Conservation (phyloP, 2,113 vertebrate genomes). For the Brachionichthys hirsutus region DNA sequence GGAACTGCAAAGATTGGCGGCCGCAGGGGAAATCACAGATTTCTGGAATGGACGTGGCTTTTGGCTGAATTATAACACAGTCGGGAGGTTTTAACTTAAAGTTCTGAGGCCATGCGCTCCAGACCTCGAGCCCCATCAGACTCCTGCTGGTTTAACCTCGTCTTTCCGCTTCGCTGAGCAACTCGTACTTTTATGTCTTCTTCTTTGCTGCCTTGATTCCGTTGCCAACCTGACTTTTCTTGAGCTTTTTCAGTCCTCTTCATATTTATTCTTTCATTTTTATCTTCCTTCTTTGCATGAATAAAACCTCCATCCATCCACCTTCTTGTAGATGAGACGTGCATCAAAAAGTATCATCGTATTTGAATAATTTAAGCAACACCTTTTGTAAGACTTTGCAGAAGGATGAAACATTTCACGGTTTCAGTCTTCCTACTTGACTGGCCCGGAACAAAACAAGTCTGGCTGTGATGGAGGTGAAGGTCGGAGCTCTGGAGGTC, state of each 20-base stretch:
- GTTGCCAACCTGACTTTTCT: constrained; percentile 9
- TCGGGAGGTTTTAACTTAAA: constrained; percentile 28
- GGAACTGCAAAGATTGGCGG: not conserved
- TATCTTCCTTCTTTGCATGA: too few species aligned
- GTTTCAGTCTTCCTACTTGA: constrained; percentile 8
- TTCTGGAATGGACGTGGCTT: constrained; percentile 11
- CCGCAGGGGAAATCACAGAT: constrained; percentile 28
- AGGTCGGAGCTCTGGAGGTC: constrained; percentile 33
- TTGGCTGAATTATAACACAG: constrained; percentile 17
- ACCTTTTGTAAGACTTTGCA: constrained; percentile 18
- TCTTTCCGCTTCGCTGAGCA: constrained; percentile 1
- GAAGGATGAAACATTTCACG: constrained; percentile 18
- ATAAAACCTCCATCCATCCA: too few species aligned
- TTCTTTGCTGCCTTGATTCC: not conserved
- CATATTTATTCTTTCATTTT: too few species aligned
- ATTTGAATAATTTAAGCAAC: constrained; percentile 12
- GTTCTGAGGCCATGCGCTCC: constrained; percentile 12
- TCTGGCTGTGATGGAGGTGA: constrained; percentile 30
- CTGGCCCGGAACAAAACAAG: constrained; percentile 20
- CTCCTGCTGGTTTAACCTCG: not conserved
- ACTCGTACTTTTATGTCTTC: constrained; percentile 6
- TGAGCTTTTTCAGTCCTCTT: not conserved
- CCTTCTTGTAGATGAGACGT: too few species aligned
- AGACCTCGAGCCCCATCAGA: not conserved
- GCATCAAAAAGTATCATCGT: too few species aligned